A percentile compares a stretch with the other conserved stretches of the same genome.
These are phyloP conservation scores for Phymorhynchus buccinoides DNA, from an alignment of 1,140 invertebrate species.

Conservation along the genomic window DNA sequence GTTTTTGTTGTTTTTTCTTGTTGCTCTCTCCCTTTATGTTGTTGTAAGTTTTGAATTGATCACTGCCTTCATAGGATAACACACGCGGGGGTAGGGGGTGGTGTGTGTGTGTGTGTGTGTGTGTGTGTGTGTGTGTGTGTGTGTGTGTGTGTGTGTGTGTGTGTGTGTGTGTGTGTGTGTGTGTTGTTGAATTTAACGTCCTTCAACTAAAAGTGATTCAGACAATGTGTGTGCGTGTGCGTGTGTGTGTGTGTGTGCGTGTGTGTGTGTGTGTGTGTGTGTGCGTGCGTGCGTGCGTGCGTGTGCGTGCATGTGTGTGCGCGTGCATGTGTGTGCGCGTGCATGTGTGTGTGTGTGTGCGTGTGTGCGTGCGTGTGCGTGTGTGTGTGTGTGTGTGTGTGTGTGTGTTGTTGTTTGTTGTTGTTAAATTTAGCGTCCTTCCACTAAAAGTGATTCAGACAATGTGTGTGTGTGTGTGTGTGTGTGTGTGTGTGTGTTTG, in stretches of 20 bases:
- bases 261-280: constrained; percentile 33
- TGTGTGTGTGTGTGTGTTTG: constrained; percentile 18
- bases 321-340: constrained; percentile 4
- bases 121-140: background rate
- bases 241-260: constrained; percentile 19
- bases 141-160: background rate
- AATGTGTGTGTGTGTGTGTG: constrained; percentile 4
- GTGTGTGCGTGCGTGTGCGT: too few relatives aligned
- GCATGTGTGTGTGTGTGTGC: constrained; percentile 14
- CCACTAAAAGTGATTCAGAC: background rate
- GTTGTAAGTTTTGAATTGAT: background rate
- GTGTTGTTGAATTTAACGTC: too few relatives aligned
- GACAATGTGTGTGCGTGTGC: too few relatives aligned
- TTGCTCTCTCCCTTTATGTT: background rate
- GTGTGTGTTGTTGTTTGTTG: too few relatives aligned
- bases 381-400: too few relatives aligned
- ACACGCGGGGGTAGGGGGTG: background rate
- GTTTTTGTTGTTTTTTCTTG: background rate
- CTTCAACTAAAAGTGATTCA: too few relatives aligned
- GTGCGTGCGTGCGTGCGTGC: constrained; percentile 24
- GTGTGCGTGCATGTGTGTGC: constrained; percentile 32
- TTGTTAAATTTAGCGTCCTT: background rate
- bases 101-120: background rate
- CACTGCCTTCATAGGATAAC: background rate
- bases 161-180: constrained; percentile 18